phyloP scores from a whole-genome alignment of 2,888 invertebrate species.

The Drosophila setosimentum region DNA sequence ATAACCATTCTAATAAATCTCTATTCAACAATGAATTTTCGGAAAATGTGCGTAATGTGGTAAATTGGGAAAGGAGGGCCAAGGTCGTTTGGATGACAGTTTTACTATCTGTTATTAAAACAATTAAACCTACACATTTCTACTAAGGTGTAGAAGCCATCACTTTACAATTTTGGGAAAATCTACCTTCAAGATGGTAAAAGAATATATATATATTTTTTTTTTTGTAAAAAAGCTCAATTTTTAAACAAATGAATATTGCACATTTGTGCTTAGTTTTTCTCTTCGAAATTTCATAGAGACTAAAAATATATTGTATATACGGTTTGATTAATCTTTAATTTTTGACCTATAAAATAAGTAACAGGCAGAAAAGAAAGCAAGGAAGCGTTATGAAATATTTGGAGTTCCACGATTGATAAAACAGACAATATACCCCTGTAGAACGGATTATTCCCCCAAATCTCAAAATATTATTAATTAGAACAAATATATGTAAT shows the following conservation, averaged over 20 bases:
- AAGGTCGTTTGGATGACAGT: neutral
- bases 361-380: neutral
- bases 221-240: no score
- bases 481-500: neutral
- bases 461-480: neutral
- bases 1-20: neutral
- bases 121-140: neutral
- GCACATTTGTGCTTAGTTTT: neutral
- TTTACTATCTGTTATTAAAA: neutral
- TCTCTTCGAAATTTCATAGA: neutral
- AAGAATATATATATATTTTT: neutral
- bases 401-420: neutral
- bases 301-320: neutral
- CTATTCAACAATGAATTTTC: neutral
- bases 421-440: no score
- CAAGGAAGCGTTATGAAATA: neutral
- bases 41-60: neutral
- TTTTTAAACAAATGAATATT: neutral
- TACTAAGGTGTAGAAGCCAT: neutral
- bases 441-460: neutral
- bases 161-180: neutral
- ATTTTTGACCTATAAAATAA: neutral
- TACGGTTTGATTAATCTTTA: neutral
- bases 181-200: neutral
- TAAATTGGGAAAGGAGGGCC: neutral